Evolutionary conservation across 2,888 invertebrate species (phyloP), one percentile per base, ranked within the genome.

Genomic region (Gonocerus acuteangulatus): DNA sequence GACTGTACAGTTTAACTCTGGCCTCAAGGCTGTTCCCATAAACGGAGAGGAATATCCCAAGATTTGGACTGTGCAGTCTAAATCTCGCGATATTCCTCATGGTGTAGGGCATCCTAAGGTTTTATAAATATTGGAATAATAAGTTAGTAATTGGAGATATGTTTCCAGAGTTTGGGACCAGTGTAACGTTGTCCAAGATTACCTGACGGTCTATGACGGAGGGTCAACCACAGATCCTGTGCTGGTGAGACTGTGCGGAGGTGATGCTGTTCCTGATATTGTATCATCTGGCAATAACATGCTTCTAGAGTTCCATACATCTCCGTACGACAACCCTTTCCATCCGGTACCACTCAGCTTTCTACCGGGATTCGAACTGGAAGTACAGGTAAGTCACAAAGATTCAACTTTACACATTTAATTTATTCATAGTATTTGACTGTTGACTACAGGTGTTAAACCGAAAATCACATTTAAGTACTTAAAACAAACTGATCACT

Each of bases 111-210:
- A n/a, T n/a, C n/a, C n/a, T n/a, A n/a, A n/a, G n/a, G n/a, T n/a
- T n/a, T n/a, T n/a, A n/a, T n/a, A n/a, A n/a, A n/a, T n/a, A n/a
- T n/a, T n/a, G n/a, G n/a, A n/a, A n/a, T n/a, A n/a, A n/a, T n/a
- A n/a, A n/a, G n/a, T n/a, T n/a, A n/a, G n/a, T n/a, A n/a, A n/a
- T n/a, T n/a, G n/a, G n/a, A n/a, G n/a, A n/a, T n/a, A n/a, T n/a
- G n/a, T n/a, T 48, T 56, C 7, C 61, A 87, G 87, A 73, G 84
- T 87, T 64, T 87, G 87, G 86, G 86, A 87, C 74, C 85, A 87
- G 74, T 88, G 88, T 74, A 87, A 87, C 73, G 82, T 85, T 69
- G 86, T 86, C 64, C 87, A 87, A 74, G 89, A 89, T 75, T 87
- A 86, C 73, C 76, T 90, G 68, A 87, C 87, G 27, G 86, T 90